Evolutionary conservation across 2,888 invertebrate species (phyloP), one percentile per base, ranked within the genome.

Genomic region (Agelastica alni): DNA sequence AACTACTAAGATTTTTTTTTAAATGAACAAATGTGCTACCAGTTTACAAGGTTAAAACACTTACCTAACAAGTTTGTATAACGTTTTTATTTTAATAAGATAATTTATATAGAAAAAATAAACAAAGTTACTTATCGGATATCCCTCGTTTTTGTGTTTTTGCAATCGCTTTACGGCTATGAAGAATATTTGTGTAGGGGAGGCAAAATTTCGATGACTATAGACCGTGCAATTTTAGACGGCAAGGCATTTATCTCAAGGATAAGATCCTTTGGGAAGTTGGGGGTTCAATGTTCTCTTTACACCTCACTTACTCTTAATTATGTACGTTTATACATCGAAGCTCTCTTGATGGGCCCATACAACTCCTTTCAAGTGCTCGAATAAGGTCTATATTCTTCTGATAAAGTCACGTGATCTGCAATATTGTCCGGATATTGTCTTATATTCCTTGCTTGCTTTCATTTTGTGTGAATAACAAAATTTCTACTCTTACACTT

Each of bases 241-340:
- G 61, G 59, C 60, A 59, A 53, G 43, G 62, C 63, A 64, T 69
- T 69, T 69, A 69, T 65, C 71, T 70, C 65, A 62, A 64, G 70
- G 70, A 71, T 70, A 70, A 72, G 70, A 70, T 70, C 72, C 71
- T 67, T 59, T 36, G 70, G 67, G 70, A 69, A 63, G 62, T 63
- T 26, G 26, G 20, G 62, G 66, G 68, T 68, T 65, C 70, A 68
- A 66, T 71, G 70, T 71, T 72, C 68, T 65, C 71, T 73, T 74
- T 70, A 73, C 73, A 74, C 74, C 72, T 73, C 74, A 72, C 74
- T 74, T 71, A 72, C 67, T 72, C 73, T 72, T 74, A 74, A 74
- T 74, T 74, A 72, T 72, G 69, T 37, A 68, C 64, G 66, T 65
- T 69, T 66, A 66, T 63, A 68, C 57, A 62, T 62, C 60, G 44